These are phyloP conservation scores for Drosophila lacicola DNA, from an alignment of 2,888 invertebrate species.

Conservation along the genomic window DNA sequence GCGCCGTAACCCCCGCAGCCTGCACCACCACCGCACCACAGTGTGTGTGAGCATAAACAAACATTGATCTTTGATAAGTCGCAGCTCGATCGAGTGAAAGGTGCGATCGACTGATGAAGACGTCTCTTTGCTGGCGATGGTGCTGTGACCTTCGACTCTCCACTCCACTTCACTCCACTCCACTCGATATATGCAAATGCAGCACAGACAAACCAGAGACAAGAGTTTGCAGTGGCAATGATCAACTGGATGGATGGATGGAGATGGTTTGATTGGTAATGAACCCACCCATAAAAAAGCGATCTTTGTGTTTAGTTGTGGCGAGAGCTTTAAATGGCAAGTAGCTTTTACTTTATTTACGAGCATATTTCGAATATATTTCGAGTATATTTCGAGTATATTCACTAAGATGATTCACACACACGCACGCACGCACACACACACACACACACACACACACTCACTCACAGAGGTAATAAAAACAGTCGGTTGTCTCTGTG, in stretches of 20 bases:
- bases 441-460: slow-evolving; percentile 8
- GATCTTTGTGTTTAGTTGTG: slow-evolving; percentile 10
- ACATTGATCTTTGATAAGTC: slow-evolving; percentile 38
- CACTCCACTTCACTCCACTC: neutral
- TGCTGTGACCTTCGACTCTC: slow-evolving; percentile 50
- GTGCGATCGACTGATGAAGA: slow-evolving; percentile 58
- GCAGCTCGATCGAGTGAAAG: slow-evolving; percentile 57
- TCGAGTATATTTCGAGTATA: slow-evolving; percentile 25
- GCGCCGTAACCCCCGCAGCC: neutral
- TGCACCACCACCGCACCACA: neutral
- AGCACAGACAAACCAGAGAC: slow-evolving; percentile 12
- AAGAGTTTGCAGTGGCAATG: slow-evolving; percentile 30
- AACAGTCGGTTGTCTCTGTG: slow-evolving; percentile 38
- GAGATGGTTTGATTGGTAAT: slow-evolving; percentile 19
- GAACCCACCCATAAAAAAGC: slow-evolving; percentile 14
- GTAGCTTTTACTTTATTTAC: slow-evolving; percentile 70
- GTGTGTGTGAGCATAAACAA: slow-evolving; percentile 7
- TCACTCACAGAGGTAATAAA: slow-evolving; percentile 17
- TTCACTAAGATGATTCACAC: slow-evolving; percentile 53
- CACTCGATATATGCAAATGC: slow-evolving; percentile 53
- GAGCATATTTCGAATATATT: slow-evolving; percentile 35
- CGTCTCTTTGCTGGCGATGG: slow-evolving; percentile 30
- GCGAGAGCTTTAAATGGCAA: slow-evolving; percentile 59
- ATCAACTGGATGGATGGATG: neutral
- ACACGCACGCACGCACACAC: neutral